Conservation (phyloP, 2,888 invertebrate genomes). For the Agrilus mali region DNA sequence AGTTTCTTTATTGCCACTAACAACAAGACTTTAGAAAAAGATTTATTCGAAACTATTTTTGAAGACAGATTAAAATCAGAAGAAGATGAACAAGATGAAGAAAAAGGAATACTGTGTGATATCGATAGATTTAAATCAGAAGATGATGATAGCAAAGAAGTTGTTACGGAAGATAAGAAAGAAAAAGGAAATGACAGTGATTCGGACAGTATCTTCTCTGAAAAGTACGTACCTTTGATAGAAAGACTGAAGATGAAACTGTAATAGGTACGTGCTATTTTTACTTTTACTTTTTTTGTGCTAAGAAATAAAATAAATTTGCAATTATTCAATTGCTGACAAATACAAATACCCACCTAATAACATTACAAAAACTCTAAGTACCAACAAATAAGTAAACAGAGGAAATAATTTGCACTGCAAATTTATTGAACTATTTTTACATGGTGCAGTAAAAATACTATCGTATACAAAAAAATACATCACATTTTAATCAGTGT, state of each 20-base stretch:
- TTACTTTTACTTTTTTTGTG: too few species aligned
- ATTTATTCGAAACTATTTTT: constrained; percentile 50
- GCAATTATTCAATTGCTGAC: too few species aligned
- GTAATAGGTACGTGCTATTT: constrained; percentile 1
- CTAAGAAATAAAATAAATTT: too few species aligned
- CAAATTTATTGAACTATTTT: too few species aligned
- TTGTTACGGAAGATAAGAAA: constrained; percentile 9
- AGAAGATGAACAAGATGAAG: constrained; percentile 13
- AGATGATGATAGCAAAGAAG: constrained; percentile 4
- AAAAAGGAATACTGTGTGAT: not conserved
- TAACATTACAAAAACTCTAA: too few species aligned
- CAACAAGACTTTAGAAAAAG: constrained; percentile 31
- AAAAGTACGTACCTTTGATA: constrained; percentile 19
- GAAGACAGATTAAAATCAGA: constrained; percentile 12
- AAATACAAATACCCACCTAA: too few species aligned
- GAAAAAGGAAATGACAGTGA: not conserved
- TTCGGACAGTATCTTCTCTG: constrained; percentile 15
- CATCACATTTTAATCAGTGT: too few species aligned
- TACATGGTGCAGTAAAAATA: too few species aligned
- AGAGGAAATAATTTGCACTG: too few species aligned
- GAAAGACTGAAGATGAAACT: constrained; percentile 20
- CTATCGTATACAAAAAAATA: too few species aligned
- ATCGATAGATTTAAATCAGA: constrained; percentile 6
- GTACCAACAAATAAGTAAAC: too few species aligned
- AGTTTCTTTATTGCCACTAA: constrained; percentile 21